Conservation (phyloP, 2,113 vertebrate genomes). For the Zootoca vivipara region DNA sequence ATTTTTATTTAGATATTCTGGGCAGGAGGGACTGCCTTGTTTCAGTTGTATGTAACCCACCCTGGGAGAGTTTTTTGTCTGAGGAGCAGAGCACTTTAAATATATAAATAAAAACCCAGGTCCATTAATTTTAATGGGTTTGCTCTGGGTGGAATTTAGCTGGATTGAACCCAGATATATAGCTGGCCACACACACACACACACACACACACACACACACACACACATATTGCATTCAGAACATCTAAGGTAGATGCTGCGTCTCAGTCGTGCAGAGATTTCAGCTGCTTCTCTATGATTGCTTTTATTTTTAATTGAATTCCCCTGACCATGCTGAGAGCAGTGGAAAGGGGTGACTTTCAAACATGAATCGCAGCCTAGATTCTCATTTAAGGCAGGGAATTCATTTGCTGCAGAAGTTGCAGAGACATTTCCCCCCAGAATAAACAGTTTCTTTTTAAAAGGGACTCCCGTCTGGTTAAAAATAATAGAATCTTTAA, state of each 20-base stretch:
- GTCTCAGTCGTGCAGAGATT: neutral
- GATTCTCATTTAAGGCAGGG: conserved; percentile 9
- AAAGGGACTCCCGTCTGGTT: conserved; percentile 49
- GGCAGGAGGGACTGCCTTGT: no score
- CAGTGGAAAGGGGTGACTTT: neutral
- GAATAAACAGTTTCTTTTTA: conserved; percentile 12
- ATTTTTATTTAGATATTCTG: no score
- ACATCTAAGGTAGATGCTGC: neutral
- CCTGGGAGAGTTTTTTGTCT: no score
- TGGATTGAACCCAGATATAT: neutral
- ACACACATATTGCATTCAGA: neutral
- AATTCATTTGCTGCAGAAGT: neutral
- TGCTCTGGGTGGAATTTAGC: no score
- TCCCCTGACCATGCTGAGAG: neutral
- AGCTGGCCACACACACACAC: neutral
- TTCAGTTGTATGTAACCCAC: no score
- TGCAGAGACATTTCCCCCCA: conserved; percentile 9
- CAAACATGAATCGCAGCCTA: conserved; percentile 10
- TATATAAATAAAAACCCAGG: no score
- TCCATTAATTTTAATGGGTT: no score
- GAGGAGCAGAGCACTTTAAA: no score
- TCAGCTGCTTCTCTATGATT: neutral
- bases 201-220: neutral
- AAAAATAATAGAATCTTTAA: neutral
- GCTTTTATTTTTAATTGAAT: conserved; percentile 42